These are phyloP conservation scores for Patiria miniata DNA, from an alignment of 35 echinoderm and acorn worm genomes.

Conservation along the genomic window DNA sequence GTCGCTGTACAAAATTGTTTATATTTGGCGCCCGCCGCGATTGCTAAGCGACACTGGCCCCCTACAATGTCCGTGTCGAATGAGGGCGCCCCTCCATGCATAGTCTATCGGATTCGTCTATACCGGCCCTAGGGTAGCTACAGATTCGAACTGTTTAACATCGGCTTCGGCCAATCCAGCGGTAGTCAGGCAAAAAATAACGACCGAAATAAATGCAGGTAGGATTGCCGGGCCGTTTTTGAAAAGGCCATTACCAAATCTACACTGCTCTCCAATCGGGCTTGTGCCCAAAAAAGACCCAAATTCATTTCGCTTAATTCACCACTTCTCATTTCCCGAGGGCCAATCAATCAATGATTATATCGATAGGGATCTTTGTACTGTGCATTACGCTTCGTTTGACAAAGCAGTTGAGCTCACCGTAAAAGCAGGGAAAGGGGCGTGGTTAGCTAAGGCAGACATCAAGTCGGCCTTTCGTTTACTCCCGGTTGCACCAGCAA, in stretches of 20 bases:
- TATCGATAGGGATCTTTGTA: slow-evolving; percentile 2
- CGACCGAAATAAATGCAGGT: background rate
- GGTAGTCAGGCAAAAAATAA: background rate
- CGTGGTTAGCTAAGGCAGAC: slow-evolving; percentile 44
- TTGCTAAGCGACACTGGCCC: too few relatives aligned
- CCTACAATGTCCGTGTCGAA: too few relatives aligned
- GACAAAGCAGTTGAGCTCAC: slow-evolving; percentile 33
- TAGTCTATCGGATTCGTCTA: too few relatives aligned
- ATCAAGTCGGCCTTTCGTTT: slow-evolving; percentile 56
- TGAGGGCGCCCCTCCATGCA: too few relatives aligned
- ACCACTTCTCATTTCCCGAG: slow-evolving; percentile 42
- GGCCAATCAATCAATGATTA: slow-evolving; percentile 52
- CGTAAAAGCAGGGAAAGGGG: background rate
- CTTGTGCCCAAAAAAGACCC: slow-evolving; percentile 25
- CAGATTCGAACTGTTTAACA: background rate
- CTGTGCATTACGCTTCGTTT: slow-evolving; percentile 39
- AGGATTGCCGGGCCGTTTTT: slow-evolving; percentile 20
- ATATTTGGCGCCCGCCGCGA: too few relatives aligned
- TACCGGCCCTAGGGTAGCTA: background rate
- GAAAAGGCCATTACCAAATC: background rate
- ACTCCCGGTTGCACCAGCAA: slow-evolving; percentile 31
- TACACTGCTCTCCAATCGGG: slow-evolving; percentile 34
- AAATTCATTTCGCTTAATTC: slow-evolving; percentile 43
- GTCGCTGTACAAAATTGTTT: too few relatives aligned
- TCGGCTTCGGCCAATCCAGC: background rate